These are phyloP conservation scores for Drosophila nikananu DNA, from an alignment of 1,140 invertebrate genomes.

Conservation along the genomic window DNA sequence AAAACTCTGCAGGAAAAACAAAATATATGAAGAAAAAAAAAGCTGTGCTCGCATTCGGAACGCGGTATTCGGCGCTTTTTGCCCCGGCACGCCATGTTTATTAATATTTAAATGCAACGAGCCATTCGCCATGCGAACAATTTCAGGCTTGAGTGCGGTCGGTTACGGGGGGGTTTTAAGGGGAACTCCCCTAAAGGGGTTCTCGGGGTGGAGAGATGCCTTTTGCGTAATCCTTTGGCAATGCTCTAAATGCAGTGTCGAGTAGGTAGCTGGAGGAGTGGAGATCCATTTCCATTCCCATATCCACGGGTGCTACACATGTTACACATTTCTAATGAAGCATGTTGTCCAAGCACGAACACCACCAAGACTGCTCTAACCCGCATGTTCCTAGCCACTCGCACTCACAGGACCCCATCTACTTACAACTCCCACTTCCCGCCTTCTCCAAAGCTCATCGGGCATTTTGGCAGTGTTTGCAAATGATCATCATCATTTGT, in stretches of 20 bases:
- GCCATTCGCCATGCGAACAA: conserved; percentile 72
- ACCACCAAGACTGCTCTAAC: conserved; percentile 24
- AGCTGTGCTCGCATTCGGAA: conserved; percentile 59
- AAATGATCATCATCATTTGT: conserved; percentile 52
- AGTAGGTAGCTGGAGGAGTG: background rate
- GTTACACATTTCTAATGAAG: conserved; percentile 82
- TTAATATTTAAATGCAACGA: conserved; percentile 84
- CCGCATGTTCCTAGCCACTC: conserved; percentile 29
- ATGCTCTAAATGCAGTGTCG: conserved; percentile 51
- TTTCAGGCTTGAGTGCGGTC: conserved; percentile 75
- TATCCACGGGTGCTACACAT: conserved; percentile 44
- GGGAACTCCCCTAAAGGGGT: background rate
- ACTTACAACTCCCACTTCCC: background rate
- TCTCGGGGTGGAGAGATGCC: background rate
- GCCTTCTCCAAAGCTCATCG: background rate
- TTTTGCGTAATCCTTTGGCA: conserved; percentile 64
- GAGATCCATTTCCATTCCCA: background rate
- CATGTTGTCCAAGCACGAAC: conserved; percentile 67
- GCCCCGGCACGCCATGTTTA: conserved; percentile 80
- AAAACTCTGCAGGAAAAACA: conserved; percentile 24
- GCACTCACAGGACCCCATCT: conserved; percentile 27
- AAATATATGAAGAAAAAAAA: conserved; percentile 23
- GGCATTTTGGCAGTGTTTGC: conserved; percentile 42
- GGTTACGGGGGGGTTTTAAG: background rate
- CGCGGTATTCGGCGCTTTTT: conserved; percentile 73